Base-by-base conservation (phyloP, 2,888 invertebrate species). In the Serrognathus titanus region DNA sequence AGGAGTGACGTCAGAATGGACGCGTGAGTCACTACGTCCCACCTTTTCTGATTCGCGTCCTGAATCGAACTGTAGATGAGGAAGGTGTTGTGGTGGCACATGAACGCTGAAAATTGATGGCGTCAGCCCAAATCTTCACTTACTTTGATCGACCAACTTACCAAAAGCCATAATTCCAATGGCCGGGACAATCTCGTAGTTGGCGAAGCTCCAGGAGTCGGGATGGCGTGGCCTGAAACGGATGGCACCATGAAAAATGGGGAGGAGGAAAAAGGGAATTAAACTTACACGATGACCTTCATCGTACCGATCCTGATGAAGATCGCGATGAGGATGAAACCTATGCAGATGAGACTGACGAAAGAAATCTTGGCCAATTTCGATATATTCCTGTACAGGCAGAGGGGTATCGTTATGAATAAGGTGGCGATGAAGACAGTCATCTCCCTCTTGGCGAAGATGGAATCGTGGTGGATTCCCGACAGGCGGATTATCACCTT, bases 41-140 rank as follows among this genome's bases (percentile, higher is more conserved):
- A 93, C 63, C 88, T 83, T 63, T 85, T 82, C 73, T 89, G 85
- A 41, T 84, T 85, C 4, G 89, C 87, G 63, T 89, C 84, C 70
- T 87, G 83, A 76, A 93, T 86, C 39, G 91, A 91, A 58, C 86
- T 85, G 78, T 90, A 92, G 63, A 93, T 85, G 60, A 93, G 81
- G 74, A 92, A 93, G 54, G 90, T 90, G 74, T 91, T 92, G 78
- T 92, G 92, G 70, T 93, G 92, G 72, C 92, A 93, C 92, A 93
- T 92, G 74, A 91, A 93, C n/a, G 92, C 89, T 88, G 74, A 46
- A 78, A 76, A 31, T 31, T 1, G 7, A 5, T 7, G 16, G 16
- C 16, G 16, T 16, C 16, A 16, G 16, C 16, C 16, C 16, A 16
- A 16, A 16, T 3, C 16, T 3, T 3, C 16, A 1, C 16, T 16